A percentile compares a stretch with the other conserved stretches of the same genome.
These are phyloP conservation scores for Pycnomerus fuliginosus DNA, from an alignment of 2,888 invertebrate species.

Conservation along the genomic window DNA sequence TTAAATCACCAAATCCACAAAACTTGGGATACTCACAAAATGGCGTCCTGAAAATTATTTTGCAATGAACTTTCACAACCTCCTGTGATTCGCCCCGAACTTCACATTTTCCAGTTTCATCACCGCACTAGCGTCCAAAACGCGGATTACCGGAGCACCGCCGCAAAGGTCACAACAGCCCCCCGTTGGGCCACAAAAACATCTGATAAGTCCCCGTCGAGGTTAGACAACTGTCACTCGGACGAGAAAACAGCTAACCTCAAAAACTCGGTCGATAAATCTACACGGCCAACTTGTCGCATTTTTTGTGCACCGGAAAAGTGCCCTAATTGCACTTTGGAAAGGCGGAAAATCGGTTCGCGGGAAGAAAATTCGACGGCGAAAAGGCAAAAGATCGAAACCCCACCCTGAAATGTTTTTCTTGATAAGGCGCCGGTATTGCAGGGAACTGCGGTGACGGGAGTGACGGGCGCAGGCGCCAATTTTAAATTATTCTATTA, in stretches of 20 bases:
- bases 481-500: background rate
- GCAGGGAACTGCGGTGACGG: background rate
- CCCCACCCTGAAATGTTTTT: conserved; percentile 37
- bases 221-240: conserved; percentile 29
- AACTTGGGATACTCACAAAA: conserved; percentile 30
- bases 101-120: conserved; percentile 25
- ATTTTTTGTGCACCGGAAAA: conserved; percentile 6
- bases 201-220: conserved; percentile 15
- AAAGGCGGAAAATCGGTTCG: background rate
- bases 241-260: conserved; percentile 26
- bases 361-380: conserved; percentile 7
- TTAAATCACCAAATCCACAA: too few relatives aligned
- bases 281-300: background rate
- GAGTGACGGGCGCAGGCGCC: background rate
- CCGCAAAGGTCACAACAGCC: too few relatives aligned
- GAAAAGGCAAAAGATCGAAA: conserved; percentile 25
- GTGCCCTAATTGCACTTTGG: background rate
- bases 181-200: conserved; percentile 12
- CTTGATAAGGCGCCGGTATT: conserved; percentile 18
- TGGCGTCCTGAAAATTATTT: conserved; percentile 30
- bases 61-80: conserved; percentile 27
- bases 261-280: conserved; percentile 30
- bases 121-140: background rate
- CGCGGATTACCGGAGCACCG: conserved; percentile 2
- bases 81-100: conserved; percentile 6